These are phyloP conservation scores for Crepidodera aurea DNA, from an alignment of 2,888 invertebrate species.

Conservation along the genomic window DNA sequence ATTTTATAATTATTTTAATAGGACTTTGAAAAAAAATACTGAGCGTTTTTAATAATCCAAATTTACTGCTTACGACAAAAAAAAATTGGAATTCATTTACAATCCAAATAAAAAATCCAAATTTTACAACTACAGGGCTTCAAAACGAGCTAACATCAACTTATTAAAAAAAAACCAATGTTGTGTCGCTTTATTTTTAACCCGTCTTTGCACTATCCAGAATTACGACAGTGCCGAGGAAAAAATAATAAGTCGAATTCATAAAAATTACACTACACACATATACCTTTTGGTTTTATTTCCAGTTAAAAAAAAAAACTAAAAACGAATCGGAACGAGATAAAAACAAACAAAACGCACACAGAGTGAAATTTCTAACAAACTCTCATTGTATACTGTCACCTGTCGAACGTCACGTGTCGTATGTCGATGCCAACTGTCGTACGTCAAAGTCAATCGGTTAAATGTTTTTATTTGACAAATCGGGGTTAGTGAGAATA, in stretches of 20 bases:
- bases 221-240: conserved; percentile 33
- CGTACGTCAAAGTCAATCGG: background rate
- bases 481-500: no score
- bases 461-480: no score
- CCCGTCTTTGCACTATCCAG: conserved; percentile 33
- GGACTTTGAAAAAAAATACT: background rate
- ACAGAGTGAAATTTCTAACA: background rate
- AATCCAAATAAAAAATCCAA: conserved; percentile 27
- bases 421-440: no score
- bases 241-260: conserved; percentile 28
- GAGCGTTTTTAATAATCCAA: background rate
- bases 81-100: conserved; percentile 31
- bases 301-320: conserved; percentile 36
- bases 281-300: conserved; percentile 14
- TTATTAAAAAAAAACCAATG: background rate
- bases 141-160: conserved; percentile 9
- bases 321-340: conserved; percentile 35
- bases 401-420: background rate
- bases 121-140: conserved; percentile 20
- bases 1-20: background rate
- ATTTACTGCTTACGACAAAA: background rate
- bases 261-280: conserved; percentile 36
- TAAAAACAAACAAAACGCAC: conserved; percentile 5
- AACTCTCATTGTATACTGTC: background rate
- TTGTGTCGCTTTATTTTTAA: conserved; percentile 17